These are phyloP conservation scores for Corythoichthys haematopterus DNA, from an alignment of 2,113 vertebrate genomes.

Conservation along the genomic window DNA sequence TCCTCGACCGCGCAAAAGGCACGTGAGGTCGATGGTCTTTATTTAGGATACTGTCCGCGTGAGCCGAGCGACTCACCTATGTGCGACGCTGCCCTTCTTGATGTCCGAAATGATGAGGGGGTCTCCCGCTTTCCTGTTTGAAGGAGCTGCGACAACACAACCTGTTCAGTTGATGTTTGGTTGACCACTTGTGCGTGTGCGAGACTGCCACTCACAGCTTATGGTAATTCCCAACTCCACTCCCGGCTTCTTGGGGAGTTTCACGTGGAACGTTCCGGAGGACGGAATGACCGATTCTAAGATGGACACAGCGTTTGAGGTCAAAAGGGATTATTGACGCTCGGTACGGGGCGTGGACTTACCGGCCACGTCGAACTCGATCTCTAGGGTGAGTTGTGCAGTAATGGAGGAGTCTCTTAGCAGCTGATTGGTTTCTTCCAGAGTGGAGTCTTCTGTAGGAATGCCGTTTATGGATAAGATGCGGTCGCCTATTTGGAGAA, in stretches of 20 bases:
- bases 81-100: conserved; percentile 97
- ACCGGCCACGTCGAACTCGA: conserved; percentile 99
- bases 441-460: conserved; percentile 92
- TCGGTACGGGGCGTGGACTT: conserved; percentile 16
- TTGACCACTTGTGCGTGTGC: no score
- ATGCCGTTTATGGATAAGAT: conserved; percentile 92
- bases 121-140: conserved; percentile 91
- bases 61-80: conserved; percentile 78
- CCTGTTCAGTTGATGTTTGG: neutral
- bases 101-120: conserved; percentile 98
- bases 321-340: no score
- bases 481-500: conserved; percentile 96
- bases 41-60: neutral
- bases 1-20: conserved; percentile 67
- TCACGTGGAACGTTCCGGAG: conserved; percentile 97
- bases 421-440: conserved; percentile 96
- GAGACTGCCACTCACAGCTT: conserved; percentile 80
- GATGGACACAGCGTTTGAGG: conserved; percentile 6
- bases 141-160: conserved; percentile 78
- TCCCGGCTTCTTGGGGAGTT: conserved; percentile 94
- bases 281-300: conserved; percentile 96
- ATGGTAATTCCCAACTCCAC: conserved; percentile 98
- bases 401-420: conserved; percentile 92
- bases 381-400: conserved; percentile 92
- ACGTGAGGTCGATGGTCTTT: neutral